A percentile compares a stretch with the other conserved stretches of the same genome.
Evolutionary conservation across 1,140 invertebrate species (phyloP).

Genomic region (Camponotus floridanus): DNA sequence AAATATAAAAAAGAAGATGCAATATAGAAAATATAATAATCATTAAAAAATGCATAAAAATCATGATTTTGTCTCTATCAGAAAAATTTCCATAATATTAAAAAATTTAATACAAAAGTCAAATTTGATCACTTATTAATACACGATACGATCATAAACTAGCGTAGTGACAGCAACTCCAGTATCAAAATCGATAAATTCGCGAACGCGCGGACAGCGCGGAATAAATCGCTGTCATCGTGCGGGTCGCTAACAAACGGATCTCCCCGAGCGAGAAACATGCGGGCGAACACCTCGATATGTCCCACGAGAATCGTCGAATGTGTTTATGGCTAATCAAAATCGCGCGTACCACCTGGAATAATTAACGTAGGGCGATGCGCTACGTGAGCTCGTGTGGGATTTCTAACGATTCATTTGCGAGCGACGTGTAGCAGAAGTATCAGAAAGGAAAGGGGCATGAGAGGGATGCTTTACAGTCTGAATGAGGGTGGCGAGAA

Average conservation of each 20-base stretch:
- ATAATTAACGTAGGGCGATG: constrained; percentile 57
- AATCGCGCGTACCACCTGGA: constrained; percentile 32
- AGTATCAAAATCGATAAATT: constrained; percentile 26
- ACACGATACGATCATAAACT: neutral
- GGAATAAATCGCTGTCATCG: constrained; percentile 33
- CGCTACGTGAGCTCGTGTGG: constrained; percentile 54
- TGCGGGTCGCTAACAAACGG: constrained; percentile 1
- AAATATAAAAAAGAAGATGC: too few relatives aligned
- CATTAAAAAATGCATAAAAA: neutral
- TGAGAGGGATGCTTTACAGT: constrained; percentile 29
- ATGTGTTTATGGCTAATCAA: constrained; percentile 68
- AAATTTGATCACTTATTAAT: constrained; percentile 12
- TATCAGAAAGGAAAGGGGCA: neutral
- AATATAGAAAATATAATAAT: neutral
- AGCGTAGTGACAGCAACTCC: neutral
- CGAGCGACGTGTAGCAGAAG: neutral
- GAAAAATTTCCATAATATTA: neutral
- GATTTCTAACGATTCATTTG: constrained; percentile 65
- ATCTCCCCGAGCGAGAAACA: constrained; percentile 10
- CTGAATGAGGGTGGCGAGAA: constrained; percentile 53
- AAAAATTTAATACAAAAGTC: neutral
- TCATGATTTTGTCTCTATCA: neutral
- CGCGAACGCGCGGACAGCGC: constrained; percentile 13
- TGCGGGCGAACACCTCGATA: neutral
- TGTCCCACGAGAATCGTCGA: constrained; percentile 55